These are phyloP conservation scores for Agrochola macilenta DNA, from an alignment of 2,888 invertebrate genomes.

Conservation along the genomic window DNA sequence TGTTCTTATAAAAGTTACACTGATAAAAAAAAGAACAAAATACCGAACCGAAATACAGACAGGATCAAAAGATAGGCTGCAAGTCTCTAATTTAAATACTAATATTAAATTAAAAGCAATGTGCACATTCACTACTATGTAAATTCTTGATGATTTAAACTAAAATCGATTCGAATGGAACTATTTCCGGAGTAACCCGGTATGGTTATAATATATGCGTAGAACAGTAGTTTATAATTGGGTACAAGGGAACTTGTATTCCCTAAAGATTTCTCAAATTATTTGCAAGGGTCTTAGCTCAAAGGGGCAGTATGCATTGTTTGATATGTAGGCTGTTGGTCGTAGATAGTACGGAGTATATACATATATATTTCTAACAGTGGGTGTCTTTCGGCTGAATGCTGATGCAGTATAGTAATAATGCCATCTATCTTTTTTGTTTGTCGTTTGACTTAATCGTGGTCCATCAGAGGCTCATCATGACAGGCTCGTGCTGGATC, in stretches of 20 bases:
- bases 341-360: background rate
- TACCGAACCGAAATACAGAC: background rate
- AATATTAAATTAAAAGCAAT: slow-evolving; percentile 8
- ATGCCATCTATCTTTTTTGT: background rate
- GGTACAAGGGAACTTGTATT: slow-evolving; percentile 25
- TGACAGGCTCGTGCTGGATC: background rate
- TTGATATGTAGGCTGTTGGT: background rate
- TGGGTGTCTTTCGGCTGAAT: background rate
- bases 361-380: background rate
- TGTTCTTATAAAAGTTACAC: background rate
- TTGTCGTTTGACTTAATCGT: background rate
- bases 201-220: slow-evolving; percentile 41
- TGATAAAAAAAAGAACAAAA: background rate
- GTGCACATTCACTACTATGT: slow-evolving; percentile 30
- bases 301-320: slow-evolving; percentile 13
- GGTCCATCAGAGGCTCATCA: no score
- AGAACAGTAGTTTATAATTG: slow-evolving; percentile 39
- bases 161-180: slow-evolving; percentile 35
- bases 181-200: slow-evolving; percentile 35
- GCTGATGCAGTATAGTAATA: background rate
- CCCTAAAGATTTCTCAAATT: slow-evolving; percentile 5
- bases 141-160: slow-evolving; percentile 24
- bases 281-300: slow-evolving; percentile 16
- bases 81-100: slow-evolving; percentile 13
- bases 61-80: background rate